Base-by-base conservation (phyloP, 2,797 vertebrate genomes). In the Acipenser ruthenus region DNA sequence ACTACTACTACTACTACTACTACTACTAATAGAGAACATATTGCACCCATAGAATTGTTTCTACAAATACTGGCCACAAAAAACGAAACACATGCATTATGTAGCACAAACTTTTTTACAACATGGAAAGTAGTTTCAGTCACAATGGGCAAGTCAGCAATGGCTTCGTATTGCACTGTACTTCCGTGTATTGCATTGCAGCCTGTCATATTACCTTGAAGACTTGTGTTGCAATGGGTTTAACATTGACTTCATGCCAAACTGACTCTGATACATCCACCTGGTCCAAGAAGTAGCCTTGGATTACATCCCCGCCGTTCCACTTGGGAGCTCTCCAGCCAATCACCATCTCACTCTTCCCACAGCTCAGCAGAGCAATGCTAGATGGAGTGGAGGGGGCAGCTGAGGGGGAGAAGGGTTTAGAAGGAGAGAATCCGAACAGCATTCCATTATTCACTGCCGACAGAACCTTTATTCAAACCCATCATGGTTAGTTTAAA, bases 251-350 rank as follows among this genome's bases (percentile, higher is more conserved):
- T 11, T 93, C 87, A 0, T 81, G 84, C 96, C 96, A 99, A 0
- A 73, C 73, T 1, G 63, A 51, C 69, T 78, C 79, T 1, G 81
- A 85, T 0, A 75, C 66, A 59, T 95, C 88, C 0, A 83, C 92
- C 81, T 90, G 88, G 79, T 99, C 96, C 67, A 99, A 77, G 81
- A 91, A 98, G 77, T 98, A 99, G 11, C 94, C 94, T 58, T 82
- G 72, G 51, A 96, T 87, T 51, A 85, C 88, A 50, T 80, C 80
- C 3, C 94, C 95, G 55, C 96, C 93, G 0, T 86, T 85, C 66
- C 0, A 74, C 64, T 79, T 85, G 0, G 96, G 96, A 58, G 90
- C 82, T 69, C 92, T 95, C 96, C 96, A 98, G 49, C 87, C 78
- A 6, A 99, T 81, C 74, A 94, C 88, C 94, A 99, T 98, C 68